These are phyloP conservation scores for Linhomoeus sp. DNA, from an alignment of 2,888 invertebrate genomes.

Conservation along the genomic window DNA sequence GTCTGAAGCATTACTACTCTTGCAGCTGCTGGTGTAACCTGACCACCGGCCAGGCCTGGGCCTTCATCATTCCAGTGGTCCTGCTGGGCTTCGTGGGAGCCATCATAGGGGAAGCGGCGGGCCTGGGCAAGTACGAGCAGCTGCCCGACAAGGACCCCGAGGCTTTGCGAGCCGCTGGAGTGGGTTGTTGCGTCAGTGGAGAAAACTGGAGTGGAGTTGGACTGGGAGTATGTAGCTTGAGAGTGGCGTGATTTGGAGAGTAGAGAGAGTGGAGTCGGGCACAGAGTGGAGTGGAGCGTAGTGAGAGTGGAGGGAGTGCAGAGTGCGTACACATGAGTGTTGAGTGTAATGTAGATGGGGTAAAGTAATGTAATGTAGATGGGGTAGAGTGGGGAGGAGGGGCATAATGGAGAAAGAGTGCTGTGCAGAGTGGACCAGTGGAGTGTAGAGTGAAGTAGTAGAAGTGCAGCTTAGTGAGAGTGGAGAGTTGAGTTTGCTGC, in stretches of 20 bases:
- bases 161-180: background rate
- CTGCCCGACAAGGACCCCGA: slow-evolving; percentile 1
- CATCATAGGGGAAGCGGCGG: slow-evolving; percentile 3
- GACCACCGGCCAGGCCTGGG: slow-evolving; percentile 2
- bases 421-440: too few relatives aligned
- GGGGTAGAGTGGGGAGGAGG: too few relatives aligned
- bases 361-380: too few relatives aligned
- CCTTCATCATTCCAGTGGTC: slow-evolving; percentile 2
- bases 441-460: too few relatives aligned
- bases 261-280: background rate
- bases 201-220: background rate
- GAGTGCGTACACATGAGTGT: too few relatives aligned
- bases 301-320: background rate
- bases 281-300: background rate
- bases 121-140: slow-evolving; percentile 1
- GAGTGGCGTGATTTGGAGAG: background rate
- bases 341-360: too few relatives aligned
- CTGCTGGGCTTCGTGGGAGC: background rate
- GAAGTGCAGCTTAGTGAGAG: too few relatives aligned
- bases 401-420: too few relatives aligned
- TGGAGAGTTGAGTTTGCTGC: too few relatives aligned
- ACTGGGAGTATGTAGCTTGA: background rate
- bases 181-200: background rate
- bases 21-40: slow-evolving; percentile 3
- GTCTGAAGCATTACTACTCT: too few relatives aligned